These are phyloP conservation scores for Deilephila porcellus DNA, from an alignment of 2,888 invertebrate species.

Conservation along the genomic window DNA sequence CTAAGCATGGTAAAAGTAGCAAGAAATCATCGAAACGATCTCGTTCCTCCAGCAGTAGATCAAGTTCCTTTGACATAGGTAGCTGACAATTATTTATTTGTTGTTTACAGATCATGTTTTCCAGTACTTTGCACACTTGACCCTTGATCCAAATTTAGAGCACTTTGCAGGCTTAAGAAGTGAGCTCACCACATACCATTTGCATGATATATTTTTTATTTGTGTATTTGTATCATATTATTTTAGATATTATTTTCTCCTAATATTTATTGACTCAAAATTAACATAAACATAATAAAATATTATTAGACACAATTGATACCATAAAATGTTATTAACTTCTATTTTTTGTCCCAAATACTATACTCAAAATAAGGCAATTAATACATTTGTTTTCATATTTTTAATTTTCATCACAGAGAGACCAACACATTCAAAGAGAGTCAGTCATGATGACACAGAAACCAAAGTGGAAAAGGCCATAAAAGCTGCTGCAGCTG, in stretches of 20 bases:
- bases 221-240: background rate
- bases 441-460: slow-evolving; percentile 70
- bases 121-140: slow-evolving; percentile 19
- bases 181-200: slow-evolving; percentile 28
- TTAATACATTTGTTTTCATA: background rate
- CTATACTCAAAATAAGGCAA: no score
- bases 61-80: slow-evolving; percentile 76
- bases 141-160: slow-evolving; percentile 29
- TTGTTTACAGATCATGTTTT: slow-evolving; percentile 26
- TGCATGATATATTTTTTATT: slow-evolving; percentile 2
- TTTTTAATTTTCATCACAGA: slow-evolving; percentile 55
- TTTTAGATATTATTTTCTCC: background rate
- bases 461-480: slow-evolving; percentile 78
- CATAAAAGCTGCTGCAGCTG: slow-evolving; percentile 81
- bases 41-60: slow-evolving; percentile 67
- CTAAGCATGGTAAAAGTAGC: slow-evolving; percentile 60
- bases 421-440: slow-evolving; percentile 49
- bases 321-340: no score
- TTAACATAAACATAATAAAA: no score
- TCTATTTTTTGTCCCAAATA: no score
- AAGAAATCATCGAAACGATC: slow-evolving; percentile 67
- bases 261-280: no score
- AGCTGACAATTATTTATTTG: slow-evolving; percentile 33
- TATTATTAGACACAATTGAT: no score
- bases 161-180: slow-evolving; percentile 30